Conservation (phyloP, 2,888 invertebrate genomes). For the Acrobasis suavella region DNA sequence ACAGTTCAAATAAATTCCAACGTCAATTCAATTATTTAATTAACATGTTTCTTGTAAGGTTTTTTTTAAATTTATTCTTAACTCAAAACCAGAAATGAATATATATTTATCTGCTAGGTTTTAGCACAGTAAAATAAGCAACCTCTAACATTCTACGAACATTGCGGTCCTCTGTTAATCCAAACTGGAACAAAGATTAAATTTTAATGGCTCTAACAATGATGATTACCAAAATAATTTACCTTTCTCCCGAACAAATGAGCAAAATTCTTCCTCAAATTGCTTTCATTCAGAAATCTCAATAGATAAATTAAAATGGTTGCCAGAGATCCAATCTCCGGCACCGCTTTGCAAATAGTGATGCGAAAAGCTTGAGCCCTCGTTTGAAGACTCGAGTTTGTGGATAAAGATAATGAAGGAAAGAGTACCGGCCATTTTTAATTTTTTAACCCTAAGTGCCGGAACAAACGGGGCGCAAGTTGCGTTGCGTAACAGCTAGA, state of each 20-base stretch:
- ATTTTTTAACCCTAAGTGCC: no score
- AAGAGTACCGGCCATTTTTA: no score
- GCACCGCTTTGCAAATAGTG: neutral
- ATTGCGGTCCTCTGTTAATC: neutral
- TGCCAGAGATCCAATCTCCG: conserved; percentile 2
- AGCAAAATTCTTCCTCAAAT: conserved; percentile 10
- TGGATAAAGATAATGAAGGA: no score
- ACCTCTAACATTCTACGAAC: neutral
- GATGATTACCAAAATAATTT: conserved; percentile 12
- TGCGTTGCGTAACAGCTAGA: no score
- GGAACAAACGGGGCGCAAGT: no score
- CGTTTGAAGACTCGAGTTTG: neutral
- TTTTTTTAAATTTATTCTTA: no score
- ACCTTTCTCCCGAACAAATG: conserved; percentile 8
- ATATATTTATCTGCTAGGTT: neutral
- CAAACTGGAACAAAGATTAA: conserved; percentile 1
- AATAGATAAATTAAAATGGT: conserved; percentile 16
- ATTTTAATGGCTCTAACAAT: conserved; percentile 3
- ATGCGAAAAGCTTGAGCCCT: neutral
- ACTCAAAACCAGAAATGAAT: no score
- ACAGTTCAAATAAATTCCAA: no score
- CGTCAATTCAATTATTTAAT: no score
- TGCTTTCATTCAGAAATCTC: conserved; percentile 14
- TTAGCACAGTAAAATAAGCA: neutral
- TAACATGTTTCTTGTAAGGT: no score